Evolutionary conservation across 2,797 vertebrate genomes (phyloP).

Genomic region (Neoniphon sammara): DNA sequence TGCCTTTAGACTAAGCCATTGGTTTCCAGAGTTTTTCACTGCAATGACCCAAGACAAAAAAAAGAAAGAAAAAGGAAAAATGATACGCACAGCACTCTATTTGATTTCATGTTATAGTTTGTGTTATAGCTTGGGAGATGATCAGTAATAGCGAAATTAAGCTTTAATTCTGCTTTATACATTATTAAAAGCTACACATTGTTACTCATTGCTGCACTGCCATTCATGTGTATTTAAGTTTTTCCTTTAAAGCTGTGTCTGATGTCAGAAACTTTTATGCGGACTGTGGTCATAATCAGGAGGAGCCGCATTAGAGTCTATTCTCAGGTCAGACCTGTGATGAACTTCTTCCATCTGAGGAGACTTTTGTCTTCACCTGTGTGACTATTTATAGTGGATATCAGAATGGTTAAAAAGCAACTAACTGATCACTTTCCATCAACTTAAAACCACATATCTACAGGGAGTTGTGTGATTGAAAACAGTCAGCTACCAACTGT

Average conservation of each 20-base stretch:
- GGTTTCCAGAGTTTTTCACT: too few species aligned
- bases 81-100: too few species aligned
- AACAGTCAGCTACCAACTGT: neutral
- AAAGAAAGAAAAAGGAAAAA: too few species aligned
- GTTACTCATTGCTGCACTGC: slow-evolving; percentile 8
- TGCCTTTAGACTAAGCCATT: too few species aligned
- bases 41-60: too few species aligned
- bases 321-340: slow-evolving; percentile 25
- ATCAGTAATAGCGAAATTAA: too few species aligned
- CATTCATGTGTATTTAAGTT: slow-evolving; percentile 29
- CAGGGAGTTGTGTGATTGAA: neutral
- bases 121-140: too few species aligned
- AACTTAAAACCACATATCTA: neutral
- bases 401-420: slow-evolving; percentile 1
- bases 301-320: too few species aligned
- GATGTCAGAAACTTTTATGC: slow-evolving; percentile 10
- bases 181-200: too few species aligned
- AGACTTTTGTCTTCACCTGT: slow-evolving; percentile 50
- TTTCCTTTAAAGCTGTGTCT: neutral
- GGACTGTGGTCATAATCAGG: slow-evolving; percentile 17
- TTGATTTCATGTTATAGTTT: too few species aligned
- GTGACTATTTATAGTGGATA: slow-evolving; percentile 38
- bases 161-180: too few species aligned
- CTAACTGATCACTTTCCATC: slow-evolving; percentile 22
- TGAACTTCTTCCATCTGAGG: slow-evolving; percentile 58